Conservation (phyloP, 2,113 vertebrate species). For the Psammodynastes pulverulentus region DNA sequence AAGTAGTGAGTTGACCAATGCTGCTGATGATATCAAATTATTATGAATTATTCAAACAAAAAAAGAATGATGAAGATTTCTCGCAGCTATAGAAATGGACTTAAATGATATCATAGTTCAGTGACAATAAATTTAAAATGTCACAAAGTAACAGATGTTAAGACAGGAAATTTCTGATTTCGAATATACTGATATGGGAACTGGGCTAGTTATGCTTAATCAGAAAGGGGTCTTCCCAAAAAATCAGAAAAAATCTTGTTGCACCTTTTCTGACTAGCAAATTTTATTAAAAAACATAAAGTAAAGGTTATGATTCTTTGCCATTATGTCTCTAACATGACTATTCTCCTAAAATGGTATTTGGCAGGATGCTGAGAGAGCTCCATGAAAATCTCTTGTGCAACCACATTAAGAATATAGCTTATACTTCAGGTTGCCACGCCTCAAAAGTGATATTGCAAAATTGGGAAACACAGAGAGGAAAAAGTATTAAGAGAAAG, state of each 20-base stretch:
- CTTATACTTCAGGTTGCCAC: not conserved
- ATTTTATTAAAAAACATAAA: not conserved
- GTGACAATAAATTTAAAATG: not conserved
- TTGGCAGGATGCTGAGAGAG: not conserved
- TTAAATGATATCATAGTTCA: not conserved
- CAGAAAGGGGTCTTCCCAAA: not conserved
- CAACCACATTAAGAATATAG: not conserved
- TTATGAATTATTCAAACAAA: not conserved
- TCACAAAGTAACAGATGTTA: not conserved
- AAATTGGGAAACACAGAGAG: not conserved
- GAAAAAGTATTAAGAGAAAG: not conserved
- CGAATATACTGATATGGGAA: not conserved
- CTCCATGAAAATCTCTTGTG: not conserved
- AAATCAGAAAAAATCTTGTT: not conserved
- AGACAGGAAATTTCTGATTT: not conserved
- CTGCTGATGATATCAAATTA: not conserved
- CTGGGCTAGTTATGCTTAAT: not conserved
- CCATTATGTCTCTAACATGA: not conserved
- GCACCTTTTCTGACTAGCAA: not conserved
- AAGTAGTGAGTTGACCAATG: not conserved
- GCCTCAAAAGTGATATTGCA: not conserved
- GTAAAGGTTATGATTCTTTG: not conserved
- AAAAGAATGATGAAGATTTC: not conserved
- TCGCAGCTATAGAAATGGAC: not conserved
- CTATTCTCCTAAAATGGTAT: not conserved